These are phyloP conservation scores for Ctenomys sociabilis DNA, from an alignment of 2,113 vertebrate species.

Conservation along the genomic window DNA sequence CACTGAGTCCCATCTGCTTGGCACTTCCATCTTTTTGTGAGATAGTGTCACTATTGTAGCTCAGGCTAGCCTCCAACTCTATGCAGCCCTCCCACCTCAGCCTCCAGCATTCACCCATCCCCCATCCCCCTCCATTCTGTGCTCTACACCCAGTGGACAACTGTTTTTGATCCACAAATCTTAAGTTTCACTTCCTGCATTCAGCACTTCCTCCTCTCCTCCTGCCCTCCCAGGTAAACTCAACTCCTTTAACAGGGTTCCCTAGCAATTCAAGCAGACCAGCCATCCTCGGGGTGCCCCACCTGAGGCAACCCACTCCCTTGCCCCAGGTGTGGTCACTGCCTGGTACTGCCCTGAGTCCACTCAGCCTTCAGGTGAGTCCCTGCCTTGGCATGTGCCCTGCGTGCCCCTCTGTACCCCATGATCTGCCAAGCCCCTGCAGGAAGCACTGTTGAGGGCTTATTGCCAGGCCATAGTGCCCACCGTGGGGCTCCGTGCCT, in stretches of 20 bases:
- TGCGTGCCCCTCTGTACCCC: neutral
- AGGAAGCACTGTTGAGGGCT: neutral
- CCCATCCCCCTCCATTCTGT: neutral
- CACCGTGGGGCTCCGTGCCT: neutral
- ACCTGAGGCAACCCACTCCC: neutral
- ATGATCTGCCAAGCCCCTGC: neutral
- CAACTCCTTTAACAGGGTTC: neutral
- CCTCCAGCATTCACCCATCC: neutral
- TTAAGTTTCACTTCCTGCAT: neutral
- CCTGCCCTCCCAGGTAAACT: conserved; percentile 1
- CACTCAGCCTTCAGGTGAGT: conserved; percentile 18
- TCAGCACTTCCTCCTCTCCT: neutral
- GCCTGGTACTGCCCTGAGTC: neutral
- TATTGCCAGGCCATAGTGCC: neutral
- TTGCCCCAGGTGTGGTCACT: neutral
- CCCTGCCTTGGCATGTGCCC: neutral
- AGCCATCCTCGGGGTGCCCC: neutral
- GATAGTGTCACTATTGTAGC: neutral
- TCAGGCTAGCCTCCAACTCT: neutral
- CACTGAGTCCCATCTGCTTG: neutral
- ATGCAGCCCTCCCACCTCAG: neutral
- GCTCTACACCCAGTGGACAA: neutral
- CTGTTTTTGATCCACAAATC: neutral
- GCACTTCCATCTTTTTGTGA: neutral
- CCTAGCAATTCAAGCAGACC: neutral